Percentiles rank a stretch among this genome's conserved stretches.
phyloP scores from a whole-genome alignment of 2,888 invertebrate genomes.

The Brachycybe producta region DNA sequence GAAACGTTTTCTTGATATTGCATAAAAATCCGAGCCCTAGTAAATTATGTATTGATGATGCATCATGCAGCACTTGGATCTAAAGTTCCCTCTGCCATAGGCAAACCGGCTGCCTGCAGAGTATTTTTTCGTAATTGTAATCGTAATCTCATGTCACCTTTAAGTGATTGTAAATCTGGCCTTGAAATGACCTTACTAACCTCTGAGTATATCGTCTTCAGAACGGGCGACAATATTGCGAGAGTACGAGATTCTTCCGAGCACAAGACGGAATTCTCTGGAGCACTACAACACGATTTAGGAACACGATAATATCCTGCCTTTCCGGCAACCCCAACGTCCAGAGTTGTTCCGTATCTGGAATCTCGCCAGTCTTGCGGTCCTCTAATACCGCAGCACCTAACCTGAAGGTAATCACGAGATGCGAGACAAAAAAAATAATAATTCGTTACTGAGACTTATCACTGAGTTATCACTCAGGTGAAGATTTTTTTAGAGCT shows the following conservation, averaged over 20 bases:
- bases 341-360: conserved; percentile 13
- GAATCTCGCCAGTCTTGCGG: conserved; percentile 29
- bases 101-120: too few relatives aligned
- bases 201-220: conserved; percentile 40
- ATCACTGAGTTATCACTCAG: too few relatives aligned
- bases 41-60: too few relatives aligned
- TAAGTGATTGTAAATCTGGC: conserved; percentile 6
- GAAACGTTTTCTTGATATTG: too few relatives aligned
- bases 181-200: conserved; percentile 32
- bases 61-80: too few relatives aligned
- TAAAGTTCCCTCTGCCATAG: too few relatives aligned
- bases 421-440: too few relatives aligned
- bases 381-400: conserved; percentile 53
- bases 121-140: too few relatives aligned
- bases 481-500: too few relatives aligned
- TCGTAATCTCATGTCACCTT: background rate
- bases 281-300: conserved; percentile 46
- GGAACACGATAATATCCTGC: conserved; percentile 44
- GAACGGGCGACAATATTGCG: conserved; percentile 37
- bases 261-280: conserved; percentile 37
- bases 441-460: too few relatives aligned
- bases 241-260: conserved; percentile 37
- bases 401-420: conserved; percentile 49
- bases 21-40: too few relatives aligned
- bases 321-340: conserved; percentile 12